These are phyloP conservation scores for Ursus arctos DNA, from an alignment of 2,113 vertebrate species.

Conservation along the genomic window DNA sequence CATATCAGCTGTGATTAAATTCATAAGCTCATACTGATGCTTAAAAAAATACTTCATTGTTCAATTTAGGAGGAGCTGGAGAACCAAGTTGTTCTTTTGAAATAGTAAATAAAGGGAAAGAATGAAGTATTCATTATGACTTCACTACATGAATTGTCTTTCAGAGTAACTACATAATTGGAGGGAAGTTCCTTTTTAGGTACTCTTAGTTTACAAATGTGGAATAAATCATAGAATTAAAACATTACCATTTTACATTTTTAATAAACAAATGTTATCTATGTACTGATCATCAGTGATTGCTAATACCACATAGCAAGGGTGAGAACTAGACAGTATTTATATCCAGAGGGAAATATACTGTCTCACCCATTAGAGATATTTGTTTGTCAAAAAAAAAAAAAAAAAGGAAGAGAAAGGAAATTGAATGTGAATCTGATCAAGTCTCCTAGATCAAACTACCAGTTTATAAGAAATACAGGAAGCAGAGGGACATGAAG, in stretches of 20 bases:
- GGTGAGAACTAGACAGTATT: not conserved
- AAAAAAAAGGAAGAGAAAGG: not conserved
- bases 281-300: not conserved
- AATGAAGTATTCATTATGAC: not conserved
- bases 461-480: not conserved
- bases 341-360: not conserved
- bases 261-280: not conserved
- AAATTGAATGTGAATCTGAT: not conserved
- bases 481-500: not conserved
- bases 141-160: not conserved
- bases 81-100: not conserved
- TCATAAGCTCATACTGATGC: not conserved
- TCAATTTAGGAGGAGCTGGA: not conserved
- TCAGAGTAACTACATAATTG: not conserved
- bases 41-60: not conserved
- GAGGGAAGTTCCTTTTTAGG: not conserved
- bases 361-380: not conserved
- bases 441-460: not conserved
- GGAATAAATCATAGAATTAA: not conserved
- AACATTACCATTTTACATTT: not conserved
- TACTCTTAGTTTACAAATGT: not conserved
- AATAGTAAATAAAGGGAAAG: not conserved
- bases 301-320: not conserved
- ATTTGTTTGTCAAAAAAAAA: not conserved
- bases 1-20: not conserved